phyloP scores from a whole-genome alignment of 2,797 vertebrate species.

The Pseudochaenichthys georgianus region DNA sequence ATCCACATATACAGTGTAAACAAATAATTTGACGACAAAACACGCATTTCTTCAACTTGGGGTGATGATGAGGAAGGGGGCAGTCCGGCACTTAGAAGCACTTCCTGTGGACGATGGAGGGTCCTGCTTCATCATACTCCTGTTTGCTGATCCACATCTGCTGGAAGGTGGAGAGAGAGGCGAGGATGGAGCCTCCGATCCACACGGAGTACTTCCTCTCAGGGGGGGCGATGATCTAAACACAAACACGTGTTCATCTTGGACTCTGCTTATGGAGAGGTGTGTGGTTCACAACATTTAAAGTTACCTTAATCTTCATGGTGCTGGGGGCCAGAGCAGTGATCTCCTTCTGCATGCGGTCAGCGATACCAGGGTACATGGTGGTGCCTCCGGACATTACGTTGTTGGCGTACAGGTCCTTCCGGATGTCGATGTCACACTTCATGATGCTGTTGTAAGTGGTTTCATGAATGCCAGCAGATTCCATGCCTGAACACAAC shows the following conservation, averaged over 20 bases:
- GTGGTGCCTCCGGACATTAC: slow-evolving; percentile 94
- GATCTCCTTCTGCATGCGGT: slow-evolving; percentile 97
- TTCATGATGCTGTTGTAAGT: slow-evolving; percentile 88
- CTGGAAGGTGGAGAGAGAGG: slow-evolving; percentile 99
- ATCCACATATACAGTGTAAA: slow-evolving; percentile 91
- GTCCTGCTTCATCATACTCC: slow-evolving; percentile 94
- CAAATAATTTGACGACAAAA: slow-evolving; percentile 86
- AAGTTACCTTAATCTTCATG: slow-evolving; percentile 93
- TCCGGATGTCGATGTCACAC: slow-evolving; percentile 90
- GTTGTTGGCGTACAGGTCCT: slow-evolving; percentile 95
- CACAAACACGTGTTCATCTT: slow-evolving; percentile 45
- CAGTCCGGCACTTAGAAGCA: slow-evolving; percentile 82
- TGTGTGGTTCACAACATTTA: neutral
- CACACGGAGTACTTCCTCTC: slow-evolving; percentile 97
- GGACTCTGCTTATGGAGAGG: too few relatives aligned
- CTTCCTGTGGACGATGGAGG: slow-evolving; percentile 92
- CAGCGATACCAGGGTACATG: slow-evolving; percentile 96
- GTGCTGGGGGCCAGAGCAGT: slow-evolving; percentile 94
- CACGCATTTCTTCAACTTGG: slow-evolving; percentile 60
- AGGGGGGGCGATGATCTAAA: slow-evolving; percentile 94
- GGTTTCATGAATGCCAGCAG: slow-evolving; percentile 85
- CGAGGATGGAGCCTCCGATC: slow-evolving; percentile 98
- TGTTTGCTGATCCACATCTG: slow-evolving; percentile 99
- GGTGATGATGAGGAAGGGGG: neutral
- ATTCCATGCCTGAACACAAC: slow-evolving; percentile 83